Evolutionary conservation across 2,797 vertebrate species (phyloP), one percentile per base, ranked within the genome.

Genomic region (Amphiprion clarkii): DNA sequence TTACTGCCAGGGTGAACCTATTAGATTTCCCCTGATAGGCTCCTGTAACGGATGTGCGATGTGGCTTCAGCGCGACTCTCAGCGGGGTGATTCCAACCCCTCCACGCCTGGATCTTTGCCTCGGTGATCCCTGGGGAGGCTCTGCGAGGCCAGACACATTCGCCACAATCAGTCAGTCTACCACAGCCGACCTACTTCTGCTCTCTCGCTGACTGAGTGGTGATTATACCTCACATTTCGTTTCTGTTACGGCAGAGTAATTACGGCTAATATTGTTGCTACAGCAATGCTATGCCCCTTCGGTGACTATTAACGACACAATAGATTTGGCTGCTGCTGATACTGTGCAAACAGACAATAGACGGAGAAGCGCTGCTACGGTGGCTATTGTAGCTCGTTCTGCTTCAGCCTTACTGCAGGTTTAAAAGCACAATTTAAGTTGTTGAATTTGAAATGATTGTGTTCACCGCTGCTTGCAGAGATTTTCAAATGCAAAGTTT

Each of bases 181-280:
- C 52, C 33, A 46, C 39, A 46, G 51, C 65, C 73, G 65, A 58
- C 71, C 75, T 72, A 69, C 39, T 59, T 76, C 33, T 63, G 31
- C 64, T 71, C 46, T 36, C 72, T 39, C 29, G 51, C 59, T 71
- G 66, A 61, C 68, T 53, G 66, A 75, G 60, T 42, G 61, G 80
- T 82, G 72, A 85, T 88, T 79, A 76, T 63, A 66, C 36, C 70
- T 64, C 72, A 46, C 59, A 58, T 72, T 51, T 33, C 36, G 14
- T 56, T 74, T 74, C 62, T 67, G 59, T 85, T 78, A 67, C 64
- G 62, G 54, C 7, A 71, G 56, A 76, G 81, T 81, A 87, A 86
- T 86, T 75, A 75, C 23, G 36, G 56, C 52, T 87, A 63, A 81
- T 76, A 71, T 58, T 73, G 58, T 71, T 81, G 78, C 69, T 60